Evolutionary conservation across 53 echinoderm and acorn worm genomes (phyloP).

Genomic region (Crossaster papposus): DNA sequence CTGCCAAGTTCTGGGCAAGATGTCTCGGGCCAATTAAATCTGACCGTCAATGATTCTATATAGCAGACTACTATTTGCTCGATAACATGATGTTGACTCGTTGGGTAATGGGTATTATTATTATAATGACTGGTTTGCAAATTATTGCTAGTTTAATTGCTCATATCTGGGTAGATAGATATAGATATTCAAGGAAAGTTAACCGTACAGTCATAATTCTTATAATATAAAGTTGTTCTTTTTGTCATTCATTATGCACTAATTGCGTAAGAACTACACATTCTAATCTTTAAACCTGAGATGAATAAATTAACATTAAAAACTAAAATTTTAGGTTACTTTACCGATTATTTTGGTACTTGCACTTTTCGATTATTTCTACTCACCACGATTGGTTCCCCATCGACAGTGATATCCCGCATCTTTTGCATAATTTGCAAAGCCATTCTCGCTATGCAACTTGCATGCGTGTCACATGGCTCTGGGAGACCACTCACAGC

Average conservation of each 20-base stretch:
- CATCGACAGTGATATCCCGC: constrained; percentile 73
- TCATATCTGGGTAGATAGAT: neutral
- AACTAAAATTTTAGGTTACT: neutral
- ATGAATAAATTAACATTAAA: too few species aligned
- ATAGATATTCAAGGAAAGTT: too few species aligned
- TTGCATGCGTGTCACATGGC: constrained; percentile 79
- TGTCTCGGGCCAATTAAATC: neutral
- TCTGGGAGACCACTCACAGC: constrained; percentile 95
- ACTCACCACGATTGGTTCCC: constrained; percentile 82
- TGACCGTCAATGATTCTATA: neutral
- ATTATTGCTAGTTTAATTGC: neutral
- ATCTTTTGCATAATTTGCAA: constrained; percentile 85
- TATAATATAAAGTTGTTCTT: too few species aligned
- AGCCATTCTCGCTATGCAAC: constrained; percentile 90
- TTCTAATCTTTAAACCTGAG: too few species aligned
- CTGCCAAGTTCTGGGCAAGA: constrained; percentile 4
- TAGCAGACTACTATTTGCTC: neutral
- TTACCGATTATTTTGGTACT: neutral
- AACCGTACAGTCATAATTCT: neutral
- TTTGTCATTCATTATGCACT: too few species aligned
- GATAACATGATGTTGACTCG: neutral
- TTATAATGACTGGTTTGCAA: neutral
- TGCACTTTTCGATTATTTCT: neutral
- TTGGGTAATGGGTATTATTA: neutral
- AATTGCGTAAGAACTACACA: too few species aligned